phyloP scores from a whole-genome alignment of 2,888 invertebrate genomes.

The Corythucha ciliata region DNA sequence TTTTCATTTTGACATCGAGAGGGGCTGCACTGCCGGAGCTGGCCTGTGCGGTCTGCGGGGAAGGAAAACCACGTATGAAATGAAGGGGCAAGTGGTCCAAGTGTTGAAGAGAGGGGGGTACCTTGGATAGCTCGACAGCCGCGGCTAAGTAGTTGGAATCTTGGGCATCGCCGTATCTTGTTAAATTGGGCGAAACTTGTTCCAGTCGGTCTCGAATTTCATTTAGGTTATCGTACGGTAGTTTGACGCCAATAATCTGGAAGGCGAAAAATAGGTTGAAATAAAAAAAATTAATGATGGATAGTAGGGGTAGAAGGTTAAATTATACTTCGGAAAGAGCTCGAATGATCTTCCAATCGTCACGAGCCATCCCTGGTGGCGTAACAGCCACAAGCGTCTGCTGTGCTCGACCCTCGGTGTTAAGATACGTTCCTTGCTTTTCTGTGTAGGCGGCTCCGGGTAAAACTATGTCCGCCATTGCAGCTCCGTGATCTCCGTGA shows the following conservation, averaged over 20 bases:
- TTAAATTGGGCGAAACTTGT: slow-evolving; percentile 81
- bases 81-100: background rate
- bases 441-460: slow-evolving; percentile 98
- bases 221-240: slow-evolving; percentile 80
- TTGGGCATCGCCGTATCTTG: slow-evolving; percentile 74
- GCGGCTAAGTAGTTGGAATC: slow-evolving; percentile 74
- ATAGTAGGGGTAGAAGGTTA: no score
- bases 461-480: slow-evolving; percentile 83
- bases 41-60: slow-evolving; percentile 41
- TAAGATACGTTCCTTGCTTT: slow-evolving; percentile 94
- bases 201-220: slow-evolving; percentile 72
- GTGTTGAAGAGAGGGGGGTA: slow-evolving; percentile 38
- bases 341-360: slow-evolving; percentile 93
- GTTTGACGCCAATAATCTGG: slow-evolving; percentile 52
- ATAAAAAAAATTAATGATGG: slow-evolving; percentile 6
- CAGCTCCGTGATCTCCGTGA: slow-evolving; percentile 91
- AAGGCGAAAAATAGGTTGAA: slow-evolving; percentile 28
- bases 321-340: slow-evolving; percentile 80
- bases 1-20: slow-evolving; percentile 63
- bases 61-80: slow-evolving; percentile 1
- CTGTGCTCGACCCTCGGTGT: slow-evolving; percentile 95
- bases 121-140: slow-evolving; percentile 62
- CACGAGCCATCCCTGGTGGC: slow-evolving; percentile 85
- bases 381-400: slow-evolving; percentile 78
- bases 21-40: slow-evolving; percentile 42